Evolutionary conservation across 1,140 invertebrate species (phyloP).

Genomic region (Aphis craccivora): DNA sequence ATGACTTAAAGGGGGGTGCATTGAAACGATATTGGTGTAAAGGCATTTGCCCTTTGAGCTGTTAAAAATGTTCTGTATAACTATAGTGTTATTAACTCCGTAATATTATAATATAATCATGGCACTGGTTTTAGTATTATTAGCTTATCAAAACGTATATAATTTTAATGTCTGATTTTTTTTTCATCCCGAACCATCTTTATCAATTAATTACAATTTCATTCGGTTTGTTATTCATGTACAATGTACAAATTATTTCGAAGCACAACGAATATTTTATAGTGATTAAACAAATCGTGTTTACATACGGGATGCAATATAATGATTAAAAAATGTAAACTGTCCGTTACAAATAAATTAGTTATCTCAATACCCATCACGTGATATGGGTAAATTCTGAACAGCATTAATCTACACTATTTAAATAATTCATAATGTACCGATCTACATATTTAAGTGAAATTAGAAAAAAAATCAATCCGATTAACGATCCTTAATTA

Average conservation of each 20-base stretch:
- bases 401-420: neutral
- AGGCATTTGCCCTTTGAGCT: neutral
- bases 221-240: neutral
- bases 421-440: neutral
- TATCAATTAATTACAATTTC: neutral
- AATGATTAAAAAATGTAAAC: conserved; percentile 3
- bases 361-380: neutral
- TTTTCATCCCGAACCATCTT: neutral
- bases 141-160: neutral
- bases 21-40: neutral
- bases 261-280: neutral
- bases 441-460: neutral
- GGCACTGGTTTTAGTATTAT: neutral
- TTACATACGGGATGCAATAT: neutral
- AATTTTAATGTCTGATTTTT: neutral
- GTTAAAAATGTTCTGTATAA: neutral
- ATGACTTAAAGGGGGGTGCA: neutral
- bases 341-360: neutral
- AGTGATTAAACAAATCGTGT: conserved; percentile 1
- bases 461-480: neutral
- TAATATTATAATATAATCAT: neutral
- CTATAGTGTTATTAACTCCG: neutral
- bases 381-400: neutral
- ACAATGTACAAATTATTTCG: neutral
- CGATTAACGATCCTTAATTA: neutral